A percentile compares a stretch with the other conserved stretches of the same genome.
phyloP scores from a whole-genome alignment of 2,113 vertebrate genomes.

The Oreochromis tanganicae region DNA sequence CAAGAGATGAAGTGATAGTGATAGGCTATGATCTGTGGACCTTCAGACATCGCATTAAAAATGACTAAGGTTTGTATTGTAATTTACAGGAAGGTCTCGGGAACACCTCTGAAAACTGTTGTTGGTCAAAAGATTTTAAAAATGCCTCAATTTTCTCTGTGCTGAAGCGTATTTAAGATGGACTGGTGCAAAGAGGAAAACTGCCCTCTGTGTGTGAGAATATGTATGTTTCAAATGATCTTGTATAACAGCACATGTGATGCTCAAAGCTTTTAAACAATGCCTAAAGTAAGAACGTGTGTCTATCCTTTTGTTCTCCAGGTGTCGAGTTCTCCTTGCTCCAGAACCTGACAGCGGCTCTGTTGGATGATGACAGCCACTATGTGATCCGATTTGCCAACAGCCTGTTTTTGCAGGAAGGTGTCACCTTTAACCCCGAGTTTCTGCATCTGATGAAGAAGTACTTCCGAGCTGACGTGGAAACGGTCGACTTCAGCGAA shows the following conservation, averaged over 20 bases:
- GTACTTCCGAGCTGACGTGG: constrained; percentile 85
- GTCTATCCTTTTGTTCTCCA: constrained; percentile 37
- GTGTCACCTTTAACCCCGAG: constrained; percentile 83
- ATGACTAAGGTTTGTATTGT: neutral
- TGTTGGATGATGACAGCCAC: constrained; percentile 74
- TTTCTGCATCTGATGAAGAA: constrained; percentile 89
- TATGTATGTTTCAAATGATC: neutral
- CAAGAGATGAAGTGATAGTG: neutral
- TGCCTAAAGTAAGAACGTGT: neutral
- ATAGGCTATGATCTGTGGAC: neutral
- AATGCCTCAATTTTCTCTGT: neutral
- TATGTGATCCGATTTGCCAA: constrained; percentile 88
- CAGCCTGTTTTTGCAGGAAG: constrained; percentile 88
- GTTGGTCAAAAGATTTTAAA: neutral
- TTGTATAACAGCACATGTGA: neutral
- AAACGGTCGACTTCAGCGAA: constrained; percentile 87
- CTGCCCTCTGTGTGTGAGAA: neutral
- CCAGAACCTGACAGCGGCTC: constrained; percentile 81
- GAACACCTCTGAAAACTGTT: neutral
- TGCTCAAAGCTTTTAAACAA: neutral
- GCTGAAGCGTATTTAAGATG: neutral
- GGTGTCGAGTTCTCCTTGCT: constrained; percentile 87
- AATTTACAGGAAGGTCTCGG: neutral
- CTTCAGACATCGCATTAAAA: neutral
- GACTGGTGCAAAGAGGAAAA: neutral